Percentiles rank a stretch among this genome's conserved stretches.
Conservation (phyloP, 2,113 vertebrate genomes). For the Sakesphorus luctuosus region DNA sequence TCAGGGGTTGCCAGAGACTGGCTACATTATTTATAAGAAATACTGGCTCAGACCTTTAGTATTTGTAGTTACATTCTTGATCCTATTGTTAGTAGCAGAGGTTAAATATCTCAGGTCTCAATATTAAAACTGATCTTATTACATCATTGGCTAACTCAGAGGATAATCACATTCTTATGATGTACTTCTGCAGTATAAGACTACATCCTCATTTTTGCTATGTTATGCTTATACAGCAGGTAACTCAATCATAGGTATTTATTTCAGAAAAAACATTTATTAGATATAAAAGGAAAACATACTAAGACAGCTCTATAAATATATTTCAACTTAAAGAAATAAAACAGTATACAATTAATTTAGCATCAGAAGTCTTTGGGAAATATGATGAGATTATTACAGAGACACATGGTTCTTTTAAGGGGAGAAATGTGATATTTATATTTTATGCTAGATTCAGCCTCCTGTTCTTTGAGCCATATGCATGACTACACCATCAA, state of each 20-base stretch:
- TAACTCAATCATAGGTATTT: not conserved
- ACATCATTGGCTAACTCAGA: not conserved
- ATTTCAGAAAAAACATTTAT: not conserved
- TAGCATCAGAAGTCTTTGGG: not conserved
- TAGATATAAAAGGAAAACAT: not conserved
- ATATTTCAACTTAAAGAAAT: not conserved
- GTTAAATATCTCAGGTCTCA: not conserved
- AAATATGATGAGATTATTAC: not conserved
- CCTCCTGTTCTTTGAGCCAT: not conserved
- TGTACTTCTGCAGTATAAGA: not conserved
- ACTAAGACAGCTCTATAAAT: not conserved
- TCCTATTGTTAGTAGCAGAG: not conserved
- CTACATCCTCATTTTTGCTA: not conserved
- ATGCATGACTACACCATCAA: not conserved
- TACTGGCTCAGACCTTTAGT: not conserved
- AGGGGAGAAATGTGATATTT: not conserved
- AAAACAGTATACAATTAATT: not conserved
- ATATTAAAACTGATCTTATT: not conserved
- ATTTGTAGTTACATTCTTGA: not conserved
- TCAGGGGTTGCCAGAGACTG: not conserved
- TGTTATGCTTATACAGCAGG: not conserved
- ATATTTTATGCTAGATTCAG: not conserved
- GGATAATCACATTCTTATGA: not conserved
- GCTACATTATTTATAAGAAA: not conserved
- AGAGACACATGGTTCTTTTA: not conserved